These are phyloP conservation scores for Oreortyx pictus DNA, from an alignment of 2,797 vertebrate species.

Conservation along the genomic window DNA sequence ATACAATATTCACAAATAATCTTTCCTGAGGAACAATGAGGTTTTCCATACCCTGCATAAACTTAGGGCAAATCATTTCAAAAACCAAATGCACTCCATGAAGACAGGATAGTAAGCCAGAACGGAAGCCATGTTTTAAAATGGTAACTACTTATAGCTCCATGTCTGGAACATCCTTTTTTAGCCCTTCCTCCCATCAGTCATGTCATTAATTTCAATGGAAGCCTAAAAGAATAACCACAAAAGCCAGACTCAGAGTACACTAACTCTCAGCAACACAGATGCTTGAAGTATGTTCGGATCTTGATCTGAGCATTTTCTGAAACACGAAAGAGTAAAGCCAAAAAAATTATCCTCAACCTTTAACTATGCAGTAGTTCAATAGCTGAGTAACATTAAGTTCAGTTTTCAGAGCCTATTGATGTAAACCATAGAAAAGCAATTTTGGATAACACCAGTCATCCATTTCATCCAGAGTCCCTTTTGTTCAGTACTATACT, in stretches of 20 bases:
- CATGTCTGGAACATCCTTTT: not conserved
- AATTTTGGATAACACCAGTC: not conserved
- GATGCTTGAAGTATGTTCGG: not conserved
- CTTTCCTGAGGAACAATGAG: constrained; percentile 36
- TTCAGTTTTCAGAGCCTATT: not conserved
- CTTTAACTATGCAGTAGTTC: not conserved
- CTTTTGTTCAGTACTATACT: not conserved
- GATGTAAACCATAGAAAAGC: not conserved
- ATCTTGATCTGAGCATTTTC: not conserved
- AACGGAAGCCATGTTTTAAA: not conserved
- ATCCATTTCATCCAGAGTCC: not conserved
- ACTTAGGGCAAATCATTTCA: not conserved
- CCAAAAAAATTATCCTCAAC: not conserved
- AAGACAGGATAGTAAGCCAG: constrained; percentile 14
- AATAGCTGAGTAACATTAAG: not conserved
- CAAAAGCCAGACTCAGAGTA: not conserved
- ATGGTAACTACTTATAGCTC: not conserved
- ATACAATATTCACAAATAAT: constrained; percentile 42
- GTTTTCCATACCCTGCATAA: not conserved
- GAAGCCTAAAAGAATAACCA: not conserved
- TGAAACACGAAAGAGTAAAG: not conserved
- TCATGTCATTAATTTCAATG: not conserved
- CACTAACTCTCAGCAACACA: constrained; percentile 13
- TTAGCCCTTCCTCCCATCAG: not conserved
- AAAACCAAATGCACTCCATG: constrained; percentile 1